phyloP scores from a whole-genome alignment of 2,888 invertebrate genomes.

The Alentia gelatinosa region DNA sequence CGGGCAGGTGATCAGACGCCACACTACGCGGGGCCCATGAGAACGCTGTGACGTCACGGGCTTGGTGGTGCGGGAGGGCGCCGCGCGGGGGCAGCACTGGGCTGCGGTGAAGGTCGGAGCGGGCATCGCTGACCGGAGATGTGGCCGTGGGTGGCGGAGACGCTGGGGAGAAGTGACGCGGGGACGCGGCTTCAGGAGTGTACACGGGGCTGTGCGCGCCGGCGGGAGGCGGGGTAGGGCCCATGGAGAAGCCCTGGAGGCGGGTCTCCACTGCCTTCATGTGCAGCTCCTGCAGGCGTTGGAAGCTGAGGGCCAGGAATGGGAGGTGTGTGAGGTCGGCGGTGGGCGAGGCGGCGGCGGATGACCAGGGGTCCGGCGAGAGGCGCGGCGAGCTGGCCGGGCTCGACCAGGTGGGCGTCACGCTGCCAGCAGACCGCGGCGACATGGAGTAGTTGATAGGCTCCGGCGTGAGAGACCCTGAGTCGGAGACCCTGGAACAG shows the following conservation, averaged over 20 bases:
- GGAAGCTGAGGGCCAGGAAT: constrained; percentile 53
- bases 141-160: not conserved
- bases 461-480: not conserved
- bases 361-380: not conserved
- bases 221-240: not conserved
- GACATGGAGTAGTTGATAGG: constrained; percentile 49
- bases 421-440: not conserved
- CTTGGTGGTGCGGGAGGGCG: not conserved
- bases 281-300: constrained; percentile 55
- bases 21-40: not conserved
- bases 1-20: not conserved
- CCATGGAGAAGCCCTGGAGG: constrained; percentile 8
- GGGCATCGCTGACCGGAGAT: not conserved
- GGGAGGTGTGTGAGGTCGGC: not conserved
- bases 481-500: not conserved
- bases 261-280: constrained; percentile 48
- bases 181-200: not conserved
- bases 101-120: not conserved
- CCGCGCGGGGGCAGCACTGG: not conserved
- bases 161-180: not conserved
- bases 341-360: not conserved
- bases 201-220: not conserved
- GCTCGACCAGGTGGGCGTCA: not conserved
- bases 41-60: not conserved
- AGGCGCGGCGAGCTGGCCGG: constrained; percentile 9